A percentile compares a stretch with the other conserved stretches of the same genome.
phyloP scores from a whole-genome alignment of 2,113 vertebrate species.

The Phoenicopterus ruber region DNA sequence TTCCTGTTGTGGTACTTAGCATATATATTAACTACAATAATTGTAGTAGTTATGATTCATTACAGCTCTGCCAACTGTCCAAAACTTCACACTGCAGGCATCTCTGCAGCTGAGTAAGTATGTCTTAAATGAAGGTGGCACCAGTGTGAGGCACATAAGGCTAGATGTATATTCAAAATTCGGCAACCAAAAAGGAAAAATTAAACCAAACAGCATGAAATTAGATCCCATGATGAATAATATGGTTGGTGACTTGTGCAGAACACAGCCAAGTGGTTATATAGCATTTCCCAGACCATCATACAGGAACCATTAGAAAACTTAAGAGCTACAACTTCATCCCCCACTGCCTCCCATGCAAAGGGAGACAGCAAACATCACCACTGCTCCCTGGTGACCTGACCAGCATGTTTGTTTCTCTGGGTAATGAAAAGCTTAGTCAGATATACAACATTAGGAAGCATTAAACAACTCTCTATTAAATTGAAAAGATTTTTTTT shows the following conservation, averaged over 20 bases:
- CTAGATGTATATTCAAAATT: neutral
- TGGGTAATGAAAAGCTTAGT: constrained; percentile 62
- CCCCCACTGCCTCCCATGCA: neutral
- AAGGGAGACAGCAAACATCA: neutral
- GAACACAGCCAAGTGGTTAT: neutral
- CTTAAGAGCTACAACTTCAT: neutral
- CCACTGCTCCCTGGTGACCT: neutral
- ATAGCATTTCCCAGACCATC: neutral
- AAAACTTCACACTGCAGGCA: neutral
- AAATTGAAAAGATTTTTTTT: constrained; percentile 36
- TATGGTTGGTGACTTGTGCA: neutral
- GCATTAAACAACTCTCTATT: constrained; percentile 59
- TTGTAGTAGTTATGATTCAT: neutral
- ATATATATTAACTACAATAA: neutral
- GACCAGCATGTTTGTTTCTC: constrained; percentile 36
- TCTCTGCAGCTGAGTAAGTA: neutral
- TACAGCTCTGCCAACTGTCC: neutral
- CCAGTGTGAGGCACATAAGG: neutral
- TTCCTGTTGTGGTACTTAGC: neutral
- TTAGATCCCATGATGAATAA: neutral
- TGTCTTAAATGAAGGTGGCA: neutral
- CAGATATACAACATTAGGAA: constrained; percentile 48
- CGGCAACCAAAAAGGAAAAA: neutral
- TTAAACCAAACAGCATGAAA: neutral
- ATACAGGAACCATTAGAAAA: neutral